Base-by-base conservation (phyloP, 1,140 invertebrate genomes). In the Thaumetopoea pityocampa region DNA sequence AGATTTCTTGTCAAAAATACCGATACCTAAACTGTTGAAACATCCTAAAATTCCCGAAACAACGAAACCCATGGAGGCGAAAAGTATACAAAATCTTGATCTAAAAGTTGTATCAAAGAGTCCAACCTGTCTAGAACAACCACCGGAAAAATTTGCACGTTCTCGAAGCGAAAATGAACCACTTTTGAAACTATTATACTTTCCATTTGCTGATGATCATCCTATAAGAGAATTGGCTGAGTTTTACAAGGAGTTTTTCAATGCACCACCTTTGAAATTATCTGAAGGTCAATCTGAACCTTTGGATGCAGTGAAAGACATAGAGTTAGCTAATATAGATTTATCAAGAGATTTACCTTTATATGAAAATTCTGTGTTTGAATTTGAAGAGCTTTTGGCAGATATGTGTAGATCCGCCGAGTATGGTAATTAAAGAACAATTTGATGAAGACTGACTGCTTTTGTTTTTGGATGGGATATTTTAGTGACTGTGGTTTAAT, bases 181-280 rank as follows among this genome's bases (percentile, higher is more conserved):
- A 0, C 79, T 77, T 0, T 32, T 84, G 24, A 81, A 84, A 35
- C 32, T 81, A 4, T 32, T 84, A 1, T 60, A 68, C 14, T 84
- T 80, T 33, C 73, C 80, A 5, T 84, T 84, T 18, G 80, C 80
- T 1, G 80, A 81, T 26, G 58, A 73, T 12, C 77, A 81, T 46
- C 80, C 80, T 2, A 77, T 84, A 27, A 64, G 74, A n/a, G 77
- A 84, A 41, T 33, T 81, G 24, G 77, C 80, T 0, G 80, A 84
- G 40, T 84, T 84, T 55, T 84, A 84, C 38, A 81, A 81, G 42
- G 80, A 84, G 11, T 78, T 84, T 28, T 84, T 84, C 38, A 84
- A 84, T 32, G 80, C 80, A 2, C 80, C 80, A 11, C 69, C 79
- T 58, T 63, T 81, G 22, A 81, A 80, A 20, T 38, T 80, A 11